Evolutionary conservation across 2,888 invertebrate species (phyloP).

Genomic region (Torymus texanus): DNA sequence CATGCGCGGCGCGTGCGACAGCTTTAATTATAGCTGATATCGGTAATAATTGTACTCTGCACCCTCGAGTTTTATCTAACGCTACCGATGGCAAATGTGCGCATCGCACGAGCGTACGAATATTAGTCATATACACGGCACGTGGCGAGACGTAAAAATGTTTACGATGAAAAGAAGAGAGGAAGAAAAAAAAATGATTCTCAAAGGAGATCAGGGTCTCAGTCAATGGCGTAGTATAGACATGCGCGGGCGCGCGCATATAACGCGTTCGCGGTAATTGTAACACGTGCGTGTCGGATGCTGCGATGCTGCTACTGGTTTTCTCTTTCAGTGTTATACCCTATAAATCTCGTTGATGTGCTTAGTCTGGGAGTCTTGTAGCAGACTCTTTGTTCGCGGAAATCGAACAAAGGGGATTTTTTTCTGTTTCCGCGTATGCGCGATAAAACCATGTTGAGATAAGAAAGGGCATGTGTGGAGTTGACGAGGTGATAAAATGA

Average conservation of each 20-base stretch:
- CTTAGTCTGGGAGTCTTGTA: no score
- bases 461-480: background rate
- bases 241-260: no score
- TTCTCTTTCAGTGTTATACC: no score
- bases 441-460: background rate
- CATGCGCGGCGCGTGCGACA: background rate
- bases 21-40: constrained; percentile 10
- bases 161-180: background rate
- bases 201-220: background rate
- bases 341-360: no score
- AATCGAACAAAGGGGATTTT: constrained; percentile 20
- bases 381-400: background rate
- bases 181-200: no score
- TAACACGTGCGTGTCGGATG: no score
- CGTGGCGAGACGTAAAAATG: background rate
- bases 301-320: no score
- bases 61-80: constrained; percentile 1
- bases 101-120: background rate
- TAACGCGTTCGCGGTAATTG: no score
- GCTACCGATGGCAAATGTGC: background rate
- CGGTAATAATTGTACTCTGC: constrained; percentile 18
- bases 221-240: background rate
- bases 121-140: constrained; percentile 2
- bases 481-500: constrained; percentile 2
- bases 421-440: background rate